phyloP scores from a whole-genome alignment of 2,113 vertebrate species.

The Callipepla californica region DNA sequence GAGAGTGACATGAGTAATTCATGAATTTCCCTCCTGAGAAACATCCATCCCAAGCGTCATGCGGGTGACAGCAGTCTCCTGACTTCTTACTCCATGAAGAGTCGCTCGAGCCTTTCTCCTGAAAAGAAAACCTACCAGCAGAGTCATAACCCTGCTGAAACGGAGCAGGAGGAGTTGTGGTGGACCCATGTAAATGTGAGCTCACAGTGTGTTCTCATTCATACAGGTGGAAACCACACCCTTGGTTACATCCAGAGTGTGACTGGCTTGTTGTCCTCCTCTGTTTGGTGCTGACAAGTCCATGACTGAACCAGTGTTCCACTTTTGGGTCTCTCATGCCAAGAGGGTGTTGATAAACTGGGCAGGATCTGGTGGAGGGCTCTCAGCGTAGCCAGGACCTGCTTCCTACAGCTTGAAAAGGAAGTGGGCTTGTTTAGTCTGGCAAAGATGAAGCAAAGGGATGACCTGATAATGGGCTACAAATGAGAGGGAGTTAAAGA shows the following conservation, averaged over 20 bases:
- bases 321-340: fast-evolving
- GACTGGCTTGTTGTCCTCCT: neutral
- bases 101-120: neutral
- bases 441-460: neutral
- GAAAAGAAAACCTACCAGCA: neutral
- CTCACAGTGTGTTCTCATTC: neutral
- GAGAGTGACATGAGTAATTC: neutral
- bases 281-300: neutral
- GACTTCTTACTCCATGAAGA: neutral
- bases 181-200: neutral
- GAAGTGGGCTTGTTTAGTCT: neutral
- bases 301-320: neutral
- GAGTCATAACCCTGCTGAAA: neutral
- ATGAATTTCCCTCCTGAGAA: neutral
- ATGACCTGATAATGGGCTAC: neutral
- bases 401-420: neutral
- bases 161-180: neutral
- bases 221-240: neutral
- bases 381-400: fast-evolving
- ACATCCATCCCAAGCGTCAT: neutral
- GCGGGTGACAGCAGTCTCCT: neutral
- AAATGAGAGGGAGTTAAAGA: neutral
- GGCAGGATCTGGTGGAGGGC: neutral
- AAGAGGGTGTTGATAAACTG: neutral
- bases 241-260: neutral